Percentiles rank a stretch among this genome's conserved stretches.
These are phyloP conservation scores for Macrobrachium nipponense DNA, from an alignment of 1,140 invertebrate species.

Conservation along the genomic window DNA sequence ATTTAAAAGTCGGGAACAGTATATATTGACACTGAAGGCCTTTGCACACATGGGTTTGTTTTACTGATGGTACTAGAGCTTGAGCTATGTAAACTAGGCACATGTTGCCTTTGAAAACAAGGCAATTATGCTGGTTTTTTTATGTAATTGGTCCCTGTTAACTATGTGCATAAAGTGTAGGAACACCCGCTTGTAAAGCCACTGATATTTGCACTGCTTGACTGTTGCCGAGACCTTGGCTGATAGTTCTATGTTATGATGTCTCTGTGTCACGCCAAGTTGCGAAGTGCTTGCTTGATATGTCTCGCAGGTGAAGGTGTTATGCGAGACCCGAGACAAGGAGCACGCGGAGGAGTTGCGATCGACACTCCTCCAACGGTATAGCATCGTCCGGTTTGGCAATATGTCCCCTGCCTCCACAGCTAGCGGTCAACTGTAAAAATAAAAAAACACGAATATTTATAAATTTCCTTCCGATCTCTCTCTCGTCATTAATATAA, in stretches of 20 bases:
- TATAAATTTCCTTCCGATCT: background rate
- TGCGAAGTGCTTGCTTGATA: constrained; percentile 22
- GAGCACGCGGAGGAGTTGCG: constrained; percentile 80
- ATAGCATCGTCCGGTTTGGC: constrained; percentile 70
- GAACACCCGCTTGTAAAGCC: too few species aligned
- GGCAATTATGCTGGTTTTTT: too few species aligned
- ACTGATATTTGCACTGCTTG: background rate
- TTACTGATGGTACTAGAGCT: too few species aligned
- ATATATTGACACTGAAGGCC: too few species aligned
- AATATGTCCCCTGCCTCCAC: constrained; percentile 18
- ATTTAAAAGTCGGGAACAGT: too few species aligned
- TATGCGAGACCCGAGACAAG: constrained; percentile 86
- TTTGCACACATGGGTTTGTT: too few species aligned
- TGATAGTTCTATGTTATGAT: background rate
- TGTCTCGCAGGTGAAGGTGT: constrained; percentile 78
- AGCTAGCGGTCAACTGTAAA: background rate
- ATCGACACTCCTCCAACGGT: constrained; percentile 74
- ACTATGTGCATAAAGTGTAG: too few species aligned
- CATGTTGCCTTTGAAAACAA: too few species aligned
- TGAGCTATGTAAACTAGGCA: too few species aligned
- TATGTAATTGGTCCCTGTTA: too few species aligned
- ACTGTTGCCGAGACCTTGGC: background rate
- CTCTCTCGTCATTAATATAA: too few species aligned
- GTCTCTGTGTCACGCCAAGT: background rate
- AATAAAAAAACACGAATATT: background rate